Percentiles rank a stretch among this genome's conserved stretches.
Conservation (phyloP, 2,888 invertebrate genomes). For the Gymnosoma rotundatum region DNA sequence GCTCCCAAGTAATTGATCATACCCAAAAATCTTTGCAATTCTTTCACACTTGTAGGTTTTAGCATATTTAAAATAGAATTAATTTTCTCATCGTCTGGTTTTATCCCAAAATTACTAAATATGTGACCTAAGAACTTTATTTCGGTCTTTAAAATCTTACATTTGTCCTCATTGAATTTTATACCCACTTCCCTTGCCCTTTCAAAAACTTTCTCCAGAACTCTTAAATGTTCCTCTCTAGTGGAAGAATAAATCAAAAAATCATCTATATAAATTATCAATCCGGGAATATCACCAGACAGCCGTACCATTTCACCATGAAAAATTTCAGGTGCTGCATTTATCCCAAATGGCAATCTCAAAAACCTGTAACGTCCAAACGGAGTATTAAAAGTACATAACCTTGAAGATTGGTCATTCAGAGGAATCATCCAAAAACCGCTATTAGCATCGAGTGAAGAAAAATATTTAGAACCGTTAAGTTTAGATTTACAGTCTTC, state of each 20-base stretch:
- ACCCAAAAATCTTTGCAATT: slow-evolving; percentile 57
- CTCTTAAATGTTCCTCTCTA: slow-evolving; percentile 51
- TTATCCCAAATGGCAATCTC: too few relatives aligned
- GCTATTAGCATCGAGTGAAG: slow-evolving; percentile 43
- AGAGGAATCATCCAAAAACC: slow-evolving; percentile 72
- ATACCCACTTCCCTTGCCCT: slow-evolving; percentile 59
- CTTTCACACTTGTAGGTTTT: slow-evolving; percentile 28
- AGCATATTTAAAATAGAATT: slow-evolving; percentile 47
- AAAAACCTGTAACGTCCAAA: too few relatives aligned
- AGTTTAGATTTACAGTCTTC: slow-evolving; percentile 59
- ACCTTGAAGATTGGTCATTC: slow-evolving; percentile 68
- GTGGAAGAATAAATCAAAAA: slow-evolving; percentile 61
- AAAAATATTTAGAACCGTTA: slow-evolving; percentile 38
- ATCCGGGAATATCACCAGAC: slow-evolving; percentile 30
- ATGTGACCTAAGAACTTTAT: slow-evolving; percentile 60
- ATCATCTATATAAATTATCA: slow-evolving; percentile 66
- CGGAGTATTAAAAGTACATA: slow-evolving; percentile 69
- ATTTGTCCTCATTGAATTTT: slow-evolving; percentile 63
- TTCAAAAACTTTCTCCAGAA: slow-evolving; percentile 52
- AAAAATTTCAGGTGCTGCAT: too few relatives aligned
- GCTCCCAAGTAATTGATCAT: slow-evolving; percentile 70
- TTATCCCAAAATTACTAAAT: slow-evolving; percentile 41
- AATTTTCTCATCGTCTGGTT: slow-evolving; percentile 39
- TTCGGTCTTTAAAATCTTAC: slow-evolving; percentile 35
- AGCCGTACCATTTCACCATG: too few relatives aligned